phyloP scores from a whole-genome alignment of 2,797 vertebrate genomes.

The Urosaurus nigricauda region DNA sequence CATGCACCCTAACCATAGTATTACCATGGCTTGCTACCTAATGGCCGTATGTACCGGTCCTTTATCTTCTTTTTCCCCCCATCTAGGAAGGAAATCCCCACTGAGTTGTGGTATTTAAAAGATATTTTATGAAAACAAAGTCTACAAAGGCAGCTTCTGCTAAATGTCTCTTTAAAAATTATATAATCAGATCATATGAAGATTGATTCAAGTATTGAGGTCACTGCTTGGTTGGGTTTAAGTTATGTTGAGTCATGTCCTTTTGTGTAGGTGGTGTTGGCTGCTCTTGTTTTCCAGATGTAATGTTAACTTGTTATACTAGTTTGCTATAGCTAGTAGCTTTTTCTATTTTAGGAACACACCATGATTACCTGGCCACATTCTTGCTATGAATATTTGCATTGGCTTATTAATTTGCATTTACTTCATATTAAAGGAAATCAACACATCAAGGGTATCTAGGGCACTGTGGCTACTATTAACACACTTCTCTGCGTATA shows the following conservation, averaged over 20 bases:
- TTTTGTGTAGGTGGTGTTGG: slow-evolving; percentile 58
- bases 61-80: not conserved
- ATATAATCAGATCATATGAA: slow-evolving; percentile 60
- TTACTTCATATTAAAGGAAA: slow-evolving; percentile 35
- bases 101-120: not conserved
- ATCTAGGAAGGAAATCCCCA: not conserved
- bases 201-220: slow-evolving; percentile 57
- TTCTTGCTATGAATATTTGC: slow-evolving; percentile 62
- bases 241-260: slow-evolving; percentile 60
- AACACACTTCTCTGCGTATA: not conserved
- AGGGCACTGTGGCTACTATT: slow-evolving; percentile 2
- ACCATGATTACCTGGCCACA: slow-evolving; percentile 48
- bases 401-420: slow-evolving; percentile 55
- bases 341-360: slow-evolving; percentile 57
- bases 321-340: slow-evolving; percentile 67
- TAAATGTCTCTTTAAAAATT: slow-evolving; percentile 1
- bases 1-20: no score
- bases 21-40: no score
- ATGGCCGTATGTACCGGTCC: no score
- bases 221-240: slow-evolving; percentile 38
- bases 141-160: not conserved
- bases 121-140: not conserved
- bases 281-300: slow-evolving; percentile 60
- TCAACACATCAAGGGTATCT: slow-evolving; percentile 1
- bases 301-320: slow-evolving; percentile 62